Conservation (phyloP, 1,140 invertebrate species). For the Acromyrmex echinatior region DNA sequence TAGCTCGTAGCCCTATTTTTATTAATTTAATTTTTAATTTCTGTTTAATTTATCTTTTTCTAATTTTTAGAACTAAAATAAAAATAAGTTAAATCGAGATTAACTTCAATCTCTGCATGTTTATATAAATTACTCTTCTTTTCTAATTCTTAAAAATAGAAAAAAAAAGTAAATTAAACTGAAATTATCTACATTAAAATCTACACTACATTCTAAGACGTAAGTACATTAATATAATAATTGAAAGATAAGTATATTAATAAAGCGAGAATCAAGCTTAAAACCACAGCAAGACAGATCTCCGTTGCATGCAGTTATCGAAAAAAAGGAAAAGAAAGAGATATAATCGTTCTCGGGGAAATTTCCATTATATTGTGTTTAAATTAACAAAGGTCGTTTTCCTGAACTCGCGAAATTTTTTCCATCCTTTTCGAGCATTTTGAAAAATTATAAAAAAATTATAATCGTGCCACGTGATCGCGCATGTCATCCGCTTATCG, state of each 20-base stretch:
- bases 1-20: too few species aligned
- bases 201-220: background rate
- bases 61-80: too few species aligned
- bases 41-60: too few species aligned
- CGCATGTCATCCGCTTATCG: constrained; percentile 15
- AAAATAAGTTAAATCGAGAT: too few species aligned
- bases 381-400: constrained; percentile 5
- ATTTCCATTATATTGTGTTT: constrained; percentile 15
- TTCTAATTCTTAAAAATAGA: too few species aligned
- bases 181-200: background rate
- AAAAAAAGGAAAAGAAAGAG: background rate
- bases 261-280: background rate
- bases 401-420: constrained; percentile 1
- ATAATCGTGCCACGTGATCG: background rate
- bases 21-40: too few species aligned
- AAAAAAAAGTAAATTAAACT: too few species aligned
- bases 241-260: background rate
- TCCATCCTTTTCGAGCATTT: background rate
- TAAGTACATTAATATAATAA: too few species aligned
- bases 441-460: background rate
- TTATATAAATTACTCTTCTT: too few species aligned
- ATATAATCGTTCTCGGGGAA: background rate
- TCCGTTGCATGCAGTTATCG: background rate
- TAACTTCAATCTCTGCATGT: too few species aligned
- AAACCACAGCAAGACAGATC: background rate